Evolutionary conservation across 2,888 invertebrate species (phyloP), one percentile per base, ranked within the genome.

Genomic region (Amblyjoppa fuscipennis): DNA sequence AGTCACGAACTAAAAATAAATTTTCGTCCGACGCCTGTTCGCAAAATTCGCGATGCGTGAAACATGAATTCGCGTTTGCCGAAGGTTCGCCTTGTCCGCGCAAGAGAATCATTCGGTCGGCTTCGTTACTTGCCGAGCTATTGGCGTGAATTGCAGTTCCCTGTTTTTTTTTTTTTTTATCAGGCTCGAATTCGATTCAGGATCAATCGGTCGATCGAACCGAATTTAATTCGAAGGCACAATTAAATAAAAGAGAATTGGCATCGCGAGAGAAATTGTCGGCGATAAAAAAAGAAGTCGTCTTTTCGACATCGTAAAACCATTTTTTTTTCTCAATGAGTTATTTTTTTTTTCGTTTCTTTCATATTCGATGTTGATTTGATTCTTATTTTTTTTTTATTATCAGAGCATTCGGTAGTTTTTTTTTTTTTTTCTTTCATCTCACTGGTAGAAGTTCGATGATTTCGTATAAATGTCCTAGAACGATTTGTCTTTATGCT

Each of bases 1-100:
- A 94, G 96, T 82, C 86, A 87, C 68, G 71, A 59, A 76, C 71
- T 73, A 71, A 69, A 81, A 84, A 87, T 84, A 83, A 75, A 64
- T 73, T 28, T 6, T 61, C 45, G 76, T 76, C 53, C 49, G 56
- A 71, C 13, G 25, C 28, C 28, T 25, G 45, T 61, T 41, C 49
- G 68, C 61, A 73, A 53, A 71, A 83, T 81, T 56, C 7, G 4
- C 9, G 34, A 41, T n/a, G 45, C 66, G 56, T 45, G 51, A 77
- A 49, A 53, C 31, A 16, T 66, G 66, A 64, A 81, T 75, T 56
- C 74, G 51, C 2, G 11, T 68, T 20, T 68, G 45, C 7, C 45
- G 13, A 13, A 59, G 64, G 16, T 41, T 20, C 7, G 51, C 16
- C n/a, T 51, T 66, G 31, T 49, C 16, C 13, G 5, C 25, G 16